phyloP scores from a whole-genome alignment of 2,113 vertebrate species.

The Asarcornis scutulata region DNA sequence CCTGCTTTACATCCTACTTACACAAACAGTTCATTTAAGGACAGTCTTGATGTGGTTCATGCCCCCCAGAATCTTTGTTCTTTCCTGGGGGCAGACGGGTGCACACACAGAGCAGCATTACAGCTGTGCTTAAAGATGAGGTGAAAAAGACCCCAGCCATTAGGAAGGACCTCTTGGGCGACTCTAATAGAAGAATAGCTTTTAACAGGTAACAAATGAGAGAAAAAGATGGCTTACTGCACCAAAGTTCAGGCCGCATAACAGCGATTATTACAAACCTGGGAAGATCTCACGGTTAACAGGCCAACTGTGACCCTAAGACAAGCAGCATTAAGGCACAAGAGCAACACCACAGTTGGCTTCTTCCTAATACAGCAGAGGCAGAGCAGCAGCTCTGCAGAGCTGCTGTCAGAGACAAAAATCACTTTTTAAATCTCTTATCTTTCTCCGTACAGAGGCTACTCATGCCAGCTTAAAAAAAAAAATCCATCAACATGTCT shows the following conservation, averaged over 20 bases:
- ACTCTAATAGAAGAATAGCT: not conserved
- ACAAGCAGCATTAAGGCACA: not conserved
- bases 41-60: not conserved
- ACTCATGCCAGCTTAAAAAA: not conserved
- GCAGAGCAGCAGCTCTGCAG: not conserved
- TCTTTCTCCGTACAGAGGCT: not conserved
- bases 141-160: no score
- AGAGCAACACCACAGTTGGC: not conserved
- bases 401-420: not conserved
- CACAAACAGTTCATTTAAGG: rapidly evolving
- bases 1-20: rapidly evolving
- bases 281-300: not conserved
- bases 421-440: not conserved
- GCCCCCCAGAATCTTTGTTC: not conserved
- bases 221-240: not conserved
- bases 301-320: not conserved
- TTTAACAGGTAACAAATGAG: not conserved
- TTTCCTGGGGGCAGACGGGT: not conserved
- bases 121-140: not conserved
- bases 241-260: not conserved
- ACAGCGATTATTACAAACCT: not conserved
- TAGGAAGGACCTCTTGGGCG: not conserved
- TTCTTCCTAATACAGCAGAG: not conserved
- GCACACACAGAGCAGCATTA: not conserved
- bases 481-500: not conserved